Evolutionary conservation across 2,888 invertebrate genomes (phyloP), one percentile per base, ranked within the genome.

Genomic region (Eupithecia subfuscata): DNA sequence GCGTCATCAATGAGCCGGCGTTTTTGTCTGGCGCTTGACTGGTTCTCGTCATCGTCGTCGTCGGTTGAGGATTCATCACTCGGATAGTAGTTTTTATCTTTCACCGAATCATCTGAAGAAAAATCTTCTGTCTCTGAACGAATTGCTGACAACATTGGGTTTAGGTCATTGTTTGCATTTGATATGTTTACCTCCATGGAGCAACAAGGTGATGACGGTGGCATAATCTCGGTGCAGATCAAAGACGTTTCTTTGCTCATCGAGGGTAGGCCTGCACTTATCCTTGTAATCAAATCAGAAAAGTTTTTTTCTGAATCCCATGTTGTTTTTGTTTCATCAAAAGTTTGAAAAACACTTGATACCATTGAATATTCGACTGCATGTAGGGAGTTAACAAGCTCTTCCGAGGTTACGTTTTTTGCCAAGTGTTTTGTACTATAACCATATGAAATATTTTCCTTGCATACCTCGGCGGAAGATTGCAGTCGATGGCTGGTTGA

Each of bases 1-100:
- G 63, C 22, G 30, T 25, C 63, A 63, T 63, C 63, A 5, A 63
- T 63, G 25, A 63, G 43, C 43, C 43, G 48, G 43, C 25, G 48
- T 40, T 69, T 69, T 69, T 69, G 69, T 69, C 69, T 25, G 9
- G 69, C 69, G 25, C 69, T 69, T n/a, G 69, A 69, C 43, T 69
- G 25, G 43, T n/a, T 25, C 11, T 30, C 69, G 43, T 69, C 69
- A 34, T 45, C 69, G n/a, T 69, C 69, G 69, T 48, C 48, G n/a
- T n/a, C n/a, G n/a, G n/a, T n/a, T n/a, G n/a, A n/a, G n/a, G n/a
- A 43, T 48, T 48, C 43, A 69, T 69, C 48, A 69, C 69, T 69
- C 16, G 48, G 40, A 22, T 43, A 11, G 43, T 48, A 69, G 16
- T 69, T 43, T 30, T 69, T 69, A 48, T 69, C 45, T 45, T 69